Evolutionary conservation across 2,113 vertebrate species (phyloP).

Genomic region (Indicator maculatus): DNA sequence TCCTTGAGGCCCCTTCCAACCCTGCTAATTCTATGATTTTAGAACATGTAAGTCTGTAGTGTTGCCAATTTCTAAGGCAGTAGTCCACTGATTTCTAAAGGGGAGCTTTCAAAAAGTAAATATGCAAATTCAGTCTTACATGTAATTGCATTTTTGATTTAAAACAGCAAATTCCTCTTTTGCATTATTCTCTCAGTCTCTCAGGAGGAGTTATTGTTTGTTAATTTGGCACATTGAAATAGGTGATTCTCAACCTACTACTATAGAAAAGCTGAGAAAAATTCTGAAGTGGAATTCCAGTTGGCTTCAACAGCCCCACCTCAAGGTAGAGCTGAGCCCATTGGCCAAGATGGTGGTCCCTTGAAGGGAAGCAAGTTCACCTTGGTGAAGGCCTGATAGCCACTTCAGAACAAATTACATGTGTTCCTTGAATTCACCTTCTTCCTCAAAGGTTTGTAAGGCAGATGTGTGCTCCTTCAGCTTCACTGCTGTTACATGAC

Average conservation of each 20-base stretch:
- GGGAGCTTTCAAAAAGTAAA: neutral
- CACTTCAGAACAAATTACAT: accelerated
- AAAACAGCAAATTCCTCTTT: neutral
- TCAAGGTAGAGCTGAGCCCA: neutral
- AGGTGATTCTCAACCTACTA: neutral
- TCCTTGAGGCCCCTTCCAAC: too few species aligned
- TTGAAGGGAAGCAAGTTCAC: neutral
- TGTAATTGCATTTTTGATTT: neutral
- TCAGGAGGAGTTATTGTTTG: neutral
- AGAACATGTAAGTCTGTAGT: neutral
- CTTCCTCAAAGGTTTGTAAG: neutral
- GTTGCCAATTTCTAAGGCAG: neutral
- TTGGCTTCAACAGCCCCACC: accelerated
- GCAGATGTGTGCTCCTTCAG: neutral
- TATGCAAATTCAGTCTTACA: neutral
- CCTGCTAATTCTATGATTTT: neutral
- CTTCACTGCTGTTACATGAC: neutral
- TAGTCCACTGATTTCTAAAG: neutral
- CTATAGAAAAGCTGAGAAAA: neutral
- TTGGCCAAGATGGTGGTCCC: neutral
- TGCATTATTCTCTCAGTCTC: neutral
- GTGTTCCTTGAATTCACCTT: neutral
- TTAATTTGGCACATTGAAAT: neutral
- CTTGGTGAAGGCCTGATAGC: neutral
- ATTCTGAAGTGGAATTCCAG: neutral